Percentiles rank a stretch among this genome's conserved stretches.
Evolutionary conservation across 2,888 invertebrate species (phyloP).

Genomic region (Anorthoa munda): DNA sequence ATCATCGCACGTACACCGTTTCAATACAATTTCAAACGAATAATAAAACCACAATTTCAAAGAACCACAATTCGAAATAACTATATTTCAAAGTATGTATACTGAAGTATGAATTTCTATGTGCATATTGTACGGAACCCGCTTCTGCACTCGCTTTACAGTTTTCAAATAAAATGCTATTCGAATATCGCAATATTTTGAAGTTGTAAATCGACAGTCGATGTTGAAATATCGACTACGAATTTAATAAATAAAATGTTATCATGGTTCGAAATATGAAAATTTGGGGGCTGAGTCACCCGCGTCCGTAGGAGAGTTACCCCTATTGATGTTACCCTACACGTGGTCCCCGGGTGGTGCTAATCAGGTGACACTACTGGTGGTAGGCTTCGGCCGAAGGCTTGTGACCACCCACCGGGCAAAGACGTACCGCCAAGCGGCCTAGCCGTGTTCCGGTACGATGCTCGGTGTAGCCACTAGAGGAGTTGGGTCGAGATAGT

Average conservation of each 20-base stretch:
- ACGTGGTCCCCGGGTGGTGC: no score
- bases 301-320: no score
- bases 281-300: no score
- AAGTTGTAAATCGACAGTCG: slow-evolving; percentile 43
- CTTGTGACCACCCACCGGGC: no score
- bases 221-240: slow-evolving; percentile 35
- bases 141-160: slow-evolving; percentile 22
- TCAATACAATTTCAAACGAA: slow-evolving; percentile 14
- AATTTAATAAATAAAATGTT: slow-evolving; percentile 33
- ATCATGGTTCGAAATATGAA: neutral
- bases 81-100: slow-evolving; percentile 9
- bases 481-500: no score
- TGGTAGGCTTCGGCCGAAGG: no score
- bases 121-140: slow-evolving; percentile 41
- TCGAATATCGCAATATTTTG: slow-evolving; percentile 39
- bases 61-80: slow-evolving; percentile 15
- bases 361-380: no score
- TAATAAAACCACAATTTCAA: slow-evolving; percentile 26
- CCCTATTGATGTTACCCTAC: no score
- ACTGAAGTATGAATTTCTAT: slow-evolving; percentile 4
- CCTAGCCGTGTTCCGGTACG: no score
- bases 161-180: slow-evolving; percentile 48
- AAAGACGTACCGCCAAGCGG: no score
- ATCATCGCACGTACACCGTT: neutral
- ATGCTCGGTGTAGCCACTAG: no score